These are phyloP conservation scores for Drosophila aff. DNA, from an alignment of 1,140 invertebrate genomes.

Conservation along the genomic window DNA sequence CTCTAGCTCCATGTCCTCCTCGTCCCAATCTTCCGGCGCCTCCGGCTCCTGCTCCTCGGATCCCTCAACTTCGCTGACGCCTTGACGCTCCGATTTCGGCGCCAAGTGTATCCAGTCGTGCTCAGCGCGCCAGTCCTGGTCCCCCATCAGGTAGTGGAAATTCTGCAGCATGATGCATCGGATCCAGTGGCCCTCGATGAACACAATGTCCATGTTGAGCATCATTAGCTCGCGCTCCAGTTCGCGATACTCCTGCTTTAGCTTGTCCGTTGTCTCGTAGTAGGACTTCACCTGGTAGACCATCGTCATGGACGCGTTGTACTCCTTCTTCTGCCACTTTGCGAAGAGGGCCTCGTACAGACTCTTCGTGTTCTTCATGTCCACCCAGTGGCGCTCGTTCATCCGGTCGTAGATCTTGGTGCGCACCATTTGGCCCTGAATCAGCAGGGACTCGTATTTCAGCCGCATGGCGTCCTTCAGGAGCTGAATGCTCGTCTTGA, in stretches of 20 bases:
- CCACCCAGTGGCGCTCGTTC: conserved; percentile 75
- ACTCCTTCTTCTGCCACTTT: conserved; percentile 81
- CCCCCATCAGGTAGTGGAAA: conserved; percentile 78
- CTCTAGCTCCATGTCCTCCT: conserved; percentile 24
- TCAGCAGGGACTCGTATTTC: conserved; percentile 78
- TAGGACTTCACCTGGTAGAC: conserved; percentile 77
- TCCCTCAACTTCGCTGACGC: neutral
- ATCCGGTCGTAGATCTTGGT: conserved; percentile 79
- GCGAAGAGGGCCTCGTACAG: conserved; percentile 75
- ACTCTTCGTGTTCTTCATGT: conserved; percentile 65
- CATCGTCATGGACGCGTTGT: conserved; percentile 75
- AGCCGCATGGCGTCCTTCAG: conserved; percentile 74
- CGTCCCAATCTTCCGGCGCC: neutral
- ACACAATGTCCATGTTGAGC: conserved; percentile 83
- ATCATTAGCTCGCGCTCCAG: conserved; percentile 72
- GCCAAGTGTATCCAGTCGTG: conserved; percentile 81
- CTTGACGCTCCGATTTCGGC: neutral
- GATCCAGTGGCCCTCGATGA: conserved; percentile 79
- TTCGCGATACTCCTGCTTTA: conserved; percentile 63
- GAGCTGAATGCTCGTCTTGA: conserved; percentile 65
- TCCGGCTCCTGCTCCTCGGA: conserved; percentile 13
- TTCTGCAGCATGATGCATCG: conserved; percentile 81
- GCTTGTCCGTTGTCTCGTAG: conserved; percentile 72
- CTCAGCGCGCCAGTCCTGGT: conserved; percentile 76
- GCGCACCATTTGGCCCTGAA: conserved; percentile 77